Percentiles rank a stretch among this genome's conserved stretches.
These are phyloP conservation scores for Suillia variegata DNA, from an alignment of 2,888 invertebrate genomes.

Conservation along the genomic window DNA sequence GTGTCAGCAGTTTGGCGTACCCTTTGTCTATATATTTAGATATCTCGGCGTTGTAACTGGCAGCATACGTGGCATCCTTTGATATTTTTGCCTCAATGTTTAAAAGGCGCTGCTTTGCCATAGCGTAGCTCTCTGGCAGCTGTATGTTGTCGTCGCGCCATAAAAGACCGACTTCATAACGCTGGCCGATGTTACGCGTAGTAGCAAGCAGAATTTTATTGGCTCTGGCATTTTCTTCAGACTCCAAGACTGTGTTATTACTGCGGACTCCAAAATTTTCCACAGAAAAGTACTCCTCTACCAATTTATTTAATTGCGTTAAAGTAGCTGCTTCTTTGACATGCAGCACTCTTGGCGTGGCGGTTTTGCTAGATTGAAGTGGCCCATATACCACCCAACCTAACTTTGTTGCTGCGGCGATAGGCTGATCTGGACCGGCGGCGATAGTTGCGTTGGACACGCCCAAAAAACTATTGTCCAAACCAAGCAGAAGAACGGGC, in stretches of 20 bases:
- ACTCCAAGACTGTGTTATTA: conserved; percentile 4
- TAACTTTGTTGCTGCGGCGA: no score
- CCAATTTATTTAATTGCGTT: background rate
- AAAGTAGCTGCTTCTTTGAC: background rate
- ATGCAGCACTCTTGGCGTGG: conserved; percentile 4
- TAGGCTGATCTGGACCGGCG: no score
- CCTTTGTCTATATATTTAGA: conserved; percentile 20
- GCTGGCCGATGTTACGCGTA: background rate
- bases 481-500: conserved; percentile 11
- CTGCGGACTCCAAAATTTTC: conserved; percentile 7
- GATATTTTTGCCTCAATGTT: conserved; percentile 25
- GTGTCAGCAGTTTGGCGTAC: conserved; percentile 27
- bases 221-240: conserved; percentile 8
- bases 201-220: background rate
- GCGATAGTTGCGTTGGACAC: no score
- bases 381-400: no score
- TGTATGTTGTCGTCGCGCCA: background rate
- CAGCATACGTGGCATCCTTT: conserved; percentile 16
- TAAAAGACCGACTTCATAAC: background rate
- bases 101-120: conserved; percentile 23
- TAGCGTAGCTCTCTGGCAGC: background rate
- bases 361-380: background rate
- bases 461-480: conserved; percentile 17
- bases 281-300: conserved; percentile 7
- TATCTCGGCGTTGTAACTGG: conserved; percentile 13